phyloP scores from a whole-genome alignment of 2,888 invertebrate species.

The Ichneumoninae sp. region DNA sequence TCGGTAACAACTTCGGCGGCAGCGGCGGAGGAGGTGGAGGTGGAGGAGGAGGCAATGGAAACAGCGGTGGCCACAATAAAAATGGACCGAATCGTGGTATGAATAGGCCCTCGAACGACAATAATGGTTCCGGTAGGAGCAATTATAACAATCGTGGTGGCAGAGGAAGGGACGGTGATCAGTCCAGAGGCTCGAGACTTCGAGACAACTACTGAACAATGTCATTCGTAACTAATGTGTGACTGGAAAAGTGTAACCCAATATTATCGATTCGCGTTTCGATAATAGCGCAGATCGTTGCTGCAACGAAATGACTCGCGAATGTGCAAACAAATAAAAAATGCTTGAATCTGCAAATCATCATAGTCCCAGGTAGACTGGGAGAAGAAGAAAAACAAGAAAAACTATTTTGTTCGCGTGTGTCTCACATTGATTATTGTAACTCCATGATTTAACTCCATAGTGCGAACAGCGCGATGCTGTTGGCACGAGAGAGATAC shows the following conservation, averaged over 20 bases:
- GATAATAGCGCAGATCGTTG: not conserved
- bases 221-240: not conserved
- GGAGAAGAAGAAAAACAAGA: not conserved
- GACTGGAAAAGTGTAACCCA: conserved; percentile 1
- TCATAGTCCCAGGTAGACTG: conserved; percentile 3
- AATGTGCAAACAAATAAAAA: conserved; percentile 22
- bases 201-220: conserved; percentile 77
- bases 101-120: conserved; percentile 75
- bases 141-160: conserved; percentile 77
- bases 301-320: not conserved
- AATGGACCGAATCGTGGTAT: conserved; percentile 77
- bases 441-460: conserved; percentile 51
- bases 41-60: conserved; percentile 62
- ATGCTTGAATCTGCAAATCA: conserved; percentile 30
- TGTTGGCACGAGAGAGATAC: not conserved
- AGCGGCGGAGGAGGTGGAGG: conserved; percentile 63
- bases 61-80: conserved; percentile 70
- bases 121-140: conserved; percentile 72
- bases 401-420: conserved; percentile 34
- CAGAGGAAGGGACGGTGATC: conserved; percentile 77
- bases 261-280: not conserved
- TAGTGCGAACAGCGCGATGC: conserved; percentile 8
- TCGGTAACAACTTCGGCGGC: conserved; percentile 72
- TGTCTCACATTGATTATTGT: conserved; percentile 63
- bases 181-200: conserved; percentile 74